Evolutionary conservation across 2,888 invertebrate genomes (phyloP).

Genomic region (Harpagoxenus sublaevis): DNA sequence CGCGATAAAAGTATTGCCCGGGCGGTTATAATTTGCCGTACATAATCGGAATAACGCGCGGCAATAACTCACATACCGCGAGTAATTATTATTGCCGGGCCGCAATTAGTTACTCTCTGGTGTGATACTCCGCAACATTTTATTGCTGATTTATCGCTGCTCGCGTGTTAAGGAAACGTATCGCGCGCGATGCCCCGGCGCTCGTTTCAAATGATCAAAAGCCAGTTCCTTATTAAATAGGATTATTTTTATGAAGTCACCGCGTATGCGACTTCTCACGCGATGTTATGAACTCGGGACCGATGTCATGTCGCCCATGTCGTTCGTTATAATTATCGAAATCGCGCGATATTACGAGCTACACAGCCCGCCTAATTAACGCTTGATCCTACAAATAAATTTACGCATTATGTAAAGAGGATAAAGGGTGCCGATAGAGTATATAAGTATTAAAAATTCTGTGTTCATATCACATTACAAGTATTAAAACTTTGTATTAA

Average conservation of each 20-base stretch:
- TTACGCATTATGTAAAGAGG: background rate
- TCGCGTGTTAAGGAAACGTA: slow-evolving; percentile 71
- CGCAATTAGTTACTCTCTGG: slow-evolving; percentile 67
- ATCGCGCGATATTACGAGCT: slow-evolving; percentile 3
- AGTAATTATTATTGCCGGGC: slow-evolving; percentile 72
- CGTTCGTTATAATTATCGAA: slow-evolving; percentile 35
- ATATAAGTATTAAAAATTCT: background rate
- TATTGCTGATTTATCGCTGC: slow-evolving; percentile 71
- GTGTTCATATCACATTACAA: background rate
- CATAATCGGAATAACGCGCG: slow-evolving; percentile 70
- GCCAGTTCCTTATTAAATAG: slow-evolving; percentile 67
- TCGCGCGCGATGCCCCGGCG: slow-evolving; percentile 61
- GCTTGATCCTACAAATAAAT: slow-evolving; percentile 13
- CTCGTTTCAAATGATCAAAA: slow-evolving; percentile 62
- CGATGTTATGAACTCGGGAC: slow-evolving; percentile 43
- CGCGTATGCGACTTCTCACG: slow-evolving; percentile 36
- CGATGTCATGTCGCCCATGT: slow-evolving; percentile 14
- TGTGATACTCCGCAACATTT: slow-evolving; percentile 68
- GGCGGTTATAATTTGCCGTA: slow-evolving; percentile 61
- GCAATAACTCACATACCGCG: slow-evolving; percentile 68
- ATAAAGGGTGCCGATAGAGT: background rate
- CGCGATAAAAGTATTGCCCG: slow-evolving; percentile 47
- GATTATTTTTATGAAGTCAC: slow-evolving; percentile 62
- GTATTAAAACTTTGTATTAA: background rate
- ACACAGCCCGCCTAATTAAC: slow-evolving; percentile 19